Evolutionary conservation across 1,140 invertebrate species (phyloP).

Genomic region (Drosophila leontia): DNA sequence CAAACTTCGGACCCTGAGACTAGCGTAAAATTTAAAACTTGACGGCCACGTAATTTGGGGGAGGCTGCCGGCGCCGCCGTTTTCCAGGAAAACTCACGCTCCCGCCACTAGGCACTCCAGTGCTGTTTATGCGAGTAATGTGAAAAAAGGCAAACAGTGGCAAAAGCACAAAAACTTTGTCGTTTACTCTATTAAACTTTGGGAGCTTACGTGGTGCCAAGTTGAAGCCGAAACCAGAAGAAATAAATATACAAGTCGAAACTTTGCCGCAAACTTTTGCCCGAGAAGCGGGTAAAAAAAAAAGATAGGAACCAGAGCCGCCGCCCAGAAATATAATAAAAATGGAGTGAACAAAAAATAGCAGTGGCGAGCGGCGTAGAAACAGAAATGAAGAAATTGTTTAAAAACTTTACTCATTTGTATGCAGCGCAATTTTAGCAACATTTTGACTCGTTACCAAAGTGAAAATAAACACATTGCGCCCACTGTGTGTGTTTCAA

Average conservation of each 20-base stretch:
- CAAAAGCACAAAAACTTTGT: slow-evolving; percentile 73
- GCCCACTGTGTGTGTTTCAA: slow-evolving; percentile 2
- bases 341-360: slow-evolving; percentile 28
- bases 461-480: slow-evolving; percentile 64
- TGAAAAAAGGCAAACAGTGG: slow-evolving; percentile 61
- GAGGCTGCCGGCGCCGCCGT: background rate
- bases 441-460: slow-evolving; percentile 81
- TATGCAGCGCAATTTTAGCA: slow-evolving; percentile 81
- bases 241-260: slow-evolving; percentile 82
- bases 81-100: slow-evolving; percentile 29
- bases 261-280: slow-evolving; percentile 75
- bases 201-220: slow-evolving; percentile 81
- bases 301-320: slow-evolving; percentile 2
- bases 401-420: slow-evolving; percentile 84
- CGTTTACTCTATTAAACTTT: slow-evolving; percentile 85
- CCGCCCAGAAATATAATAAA: slow-evolving; percentile 29
- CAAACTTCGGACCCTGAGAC: slow-evolving; percentile 62
- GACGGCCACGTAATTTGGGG: slow-evolving; percentile 74
- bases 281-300: slow-evolving; percentile 32
- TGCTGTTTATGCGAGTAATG: slow-evolving; percentile 65
- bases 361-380: slow-evolving; percentile 50
- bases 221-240: slow-evolving; percentile 79
- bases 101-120: background rate
- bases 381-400: slow-evolving; percentile 68
- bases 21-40: slow-evolving; percentile 73